Base-by-base conservation (phyloP, 1,140 invertebrate genomes). In the Philopotamus ludificatus region DNA sequence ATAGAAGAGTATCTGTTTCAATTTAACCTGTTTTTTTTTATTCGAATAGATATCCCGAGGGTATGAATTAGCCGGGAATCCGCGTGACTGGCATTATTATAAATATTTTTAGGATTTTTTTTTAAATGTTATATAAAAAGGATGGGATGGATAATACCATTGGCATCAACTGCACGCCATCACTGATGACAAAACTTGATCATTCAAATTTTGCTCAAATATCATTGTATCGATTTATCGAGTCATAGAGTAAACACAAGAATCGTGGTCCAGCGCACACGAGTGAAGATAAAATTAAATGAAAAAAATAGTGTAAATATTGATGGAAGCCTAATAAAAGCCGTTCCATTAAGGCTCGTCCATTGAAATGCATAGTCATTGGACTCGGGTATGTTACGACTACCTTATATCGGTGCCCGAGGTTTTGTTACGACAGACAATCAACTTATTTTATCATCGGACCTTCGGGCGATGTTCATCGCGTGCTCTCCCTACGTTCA, bases 311-410 rank as follows among this genome's bases (percentile, higher is more conserved):
- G 21, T 60, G 57, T 60, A 60, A 60, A 60, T 60, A 60, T 60
- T 60, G 57, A 60, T 60, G 57, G 57, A 60, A 60, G 57, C 57
- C 57, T 60, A 60, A 60, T 60, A 60, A 60, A 60, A 42, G 57
- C 44, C 23, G 2, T 60, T 60, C 57, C 57, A 60, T 60, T 60
- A 60, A 60, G 34, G 20, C 1, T 10, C 18, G 18, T 54, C 51
- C 51, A 54, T 57, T 41, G 42, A 60, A 60, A 60, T 60, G 57
- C 57, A 47, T 18, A 60, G 57, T 60, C 57, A 60, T 60, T 28
- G 57, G 42, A 18, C 23, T 42, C 21, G 57, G 15, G 28, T 25
- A 10, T 18, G n/a, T 41, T 28, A 28, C 28, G 34, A 15, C 54
- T 42, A 57, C 54, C 34, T 50, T 34, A 15, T 12, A 4, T 12